Evolutionary conservation across 2,888 invertebrate species (phyloP).

Genomic region (Agriopis aurantiaria): DNA sequence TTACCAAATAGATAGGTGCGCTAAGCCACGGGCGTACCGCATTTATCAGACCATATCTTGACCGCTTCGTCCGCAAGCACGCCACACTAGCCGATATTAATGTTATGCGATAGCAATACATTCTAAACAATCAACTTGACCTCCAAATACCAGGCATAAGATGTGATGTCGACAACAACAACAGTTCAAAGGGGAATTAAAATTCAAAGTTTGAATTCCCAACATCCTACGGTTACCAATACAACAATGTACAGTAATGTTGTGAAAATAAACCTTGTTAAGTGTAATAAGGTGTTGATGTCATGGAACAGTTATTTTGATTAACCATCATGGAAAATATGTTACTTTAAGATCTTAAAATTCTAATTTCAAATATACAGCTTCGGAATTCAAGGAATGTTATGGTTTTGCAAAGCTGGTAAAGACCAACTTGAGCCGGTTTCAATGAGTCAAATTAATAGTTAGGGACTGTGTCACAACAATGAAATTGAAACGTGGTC

Average conservation of each 20-base stretch:
- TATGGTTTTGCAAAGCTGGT: conserved; percentile 23
- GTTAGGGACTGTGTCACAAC: conserved; percentile 62
- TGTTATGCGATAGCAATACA: conserved; percentile 59
- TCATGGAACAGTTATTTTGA: conserved; percentile 4
- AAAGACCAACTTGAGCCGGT: conserved; percentile 65
- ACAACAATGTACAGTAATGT: neutral
- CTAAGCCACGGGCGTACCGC: conserved; percentile 61
- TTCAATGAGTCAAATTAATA: conserved; percentile 75
- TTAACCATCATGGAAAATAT: neutral
- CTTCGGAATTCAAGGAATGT: conserved; percentile 16
- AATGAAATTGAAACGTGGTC: conserved; percentile 67
- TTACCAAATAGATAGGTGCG: conserved; percentile 77
- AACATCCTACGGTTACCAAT: conserved; percentile 8
- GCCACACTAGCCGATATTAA: conserved; percentile 53
- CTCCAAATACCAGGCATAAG: conserved; percentile 43
- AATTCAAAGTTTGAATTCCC: conserved; percentile 8
- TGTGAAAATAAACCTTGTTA: neutral
- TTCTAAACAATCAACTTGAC: conserved; percentile 64
- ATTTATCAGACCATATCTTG: conserved; percentile 75
- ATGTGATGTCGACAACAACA: conserved; percentile 24
- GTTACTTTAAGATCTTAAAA: neutral
- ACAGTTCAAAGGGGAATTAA: neutral
- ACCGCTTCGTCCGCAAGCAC: conserved; percentile 48
- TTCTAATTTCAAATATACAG: neutral
- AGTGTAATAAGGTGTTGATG: neutral